Evolutionary conservation across 2,113 vertebrate species (phyloP).

Genomic region (Peromyscus leucopus): DNA sequence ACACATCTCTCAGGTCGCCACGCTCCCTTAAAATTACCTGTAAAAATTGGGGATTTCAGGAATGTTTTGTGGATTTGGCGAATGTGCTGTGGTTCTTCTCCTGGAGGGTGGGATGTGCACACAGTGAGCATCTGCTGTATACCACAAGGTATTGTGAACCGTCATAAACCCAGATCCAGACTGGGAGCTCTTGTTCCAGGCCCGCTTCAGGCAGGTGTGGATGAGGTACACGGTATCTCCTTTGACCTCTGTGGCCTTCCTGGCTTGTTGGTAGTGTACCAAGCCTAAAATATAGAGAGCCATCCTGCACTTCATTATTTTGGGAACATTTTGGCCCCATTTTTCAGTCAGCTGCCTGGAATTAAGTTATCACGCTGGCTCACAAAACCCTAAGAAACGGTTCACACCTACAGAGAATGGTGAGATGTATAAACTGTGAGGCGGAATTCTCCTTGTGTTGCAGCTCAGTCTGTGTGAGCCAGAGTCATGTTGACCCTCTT

Average conservation of each 20-base stretch:
- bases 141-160: neutral
- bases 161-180: neutral
- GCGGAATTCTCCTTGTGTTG: neutral
- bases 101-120: no score
- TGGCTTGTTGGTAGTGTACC: neutral
- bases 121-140: neutral
- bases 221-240: fast-evolving
- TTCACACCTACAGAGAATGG: neutral
- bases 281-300: neutral
- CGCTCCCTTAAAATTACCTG: constrained; percentile 23
- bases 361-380: constrained; percentile 11
- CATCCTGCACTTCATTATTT: constrained; percentile 56
- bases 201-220: neutral
- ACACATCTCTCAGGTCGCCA: neutral
- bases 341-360: constrained; percentile 47
- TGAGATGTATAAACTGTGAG: neutral
- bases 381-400: neutral
- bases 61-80: neutral
- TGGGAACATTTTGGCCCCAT: constrained; percentile 34
- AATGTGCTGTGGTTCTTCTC: neutral
- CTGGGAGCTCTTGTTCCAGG: neutral
- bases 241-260: neutral
- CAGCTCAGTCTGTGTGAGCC: neutral
- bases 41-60: neutral
- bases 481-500: neutral